Evolutionary conservation across 2,113 vertebrate species (phyloP), one percentile per base, ranked within the genome.

Genomic region (Mellivora capensis): DNA sequence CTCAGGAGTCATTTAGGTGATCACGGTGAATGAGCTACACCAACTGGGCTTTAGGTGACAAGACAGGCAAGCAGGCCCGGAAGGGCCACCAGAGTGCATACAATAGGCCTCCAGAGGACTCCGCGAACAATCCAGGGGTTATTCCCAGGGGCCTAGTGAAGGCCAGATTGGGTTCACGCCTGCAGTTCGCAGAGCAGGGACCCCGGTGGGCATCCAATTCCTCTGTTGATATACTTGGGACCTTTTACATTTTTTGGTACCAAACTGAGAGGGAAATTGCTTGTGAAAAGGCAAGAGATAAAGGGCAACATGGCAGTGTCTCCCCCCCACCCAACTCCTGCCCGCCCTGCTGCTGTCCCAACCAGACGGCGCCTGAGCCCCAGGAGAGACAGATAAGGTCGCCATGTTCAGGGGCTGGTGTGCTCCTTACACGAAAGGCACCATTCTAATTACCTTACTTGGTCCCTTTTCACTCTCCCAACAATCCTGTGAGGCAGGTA

Each of bases 111-210:
- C 8, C 21, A 7, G 47, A 71, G n/a, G 23, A 20, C 3, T 0
- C 6, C 57, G 23, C 7, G 3, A 1, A 20, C 2, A 15, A 77
- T 31, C 31, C 39, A 21, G 0, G 20, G 20, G 34, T 3, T 15
- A 25, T 37, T 74, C 69, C 44, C 21, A 25, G 57, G 61, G 27
- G 9, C 64, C 87, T 25, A 44, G 27, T 3, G 11, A 47, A 47
- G 69, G 54, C 54, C 49, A 9, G 8, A 3, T 3, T 42, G 62
- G 82, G 14, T 57, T 87, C 23, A 7, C 27, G 21, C 42, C 31
- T 6, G 59, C 20, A 7, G 0, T 34, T 21, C 37, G 49, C 27
- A 14, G 57, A 71, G 23, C 69, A n/a, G 20, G 42, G 59, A 15
- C 39, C 95, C 27, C 15, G 11, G 27, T 6, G n/a, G 52, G 12